Evolutionary conservation across 2,113 vertebrate species (phyloP), one percentile per base, ranked within the genome.

Genomic region (Romanogobio albipinnatus): DNA sequence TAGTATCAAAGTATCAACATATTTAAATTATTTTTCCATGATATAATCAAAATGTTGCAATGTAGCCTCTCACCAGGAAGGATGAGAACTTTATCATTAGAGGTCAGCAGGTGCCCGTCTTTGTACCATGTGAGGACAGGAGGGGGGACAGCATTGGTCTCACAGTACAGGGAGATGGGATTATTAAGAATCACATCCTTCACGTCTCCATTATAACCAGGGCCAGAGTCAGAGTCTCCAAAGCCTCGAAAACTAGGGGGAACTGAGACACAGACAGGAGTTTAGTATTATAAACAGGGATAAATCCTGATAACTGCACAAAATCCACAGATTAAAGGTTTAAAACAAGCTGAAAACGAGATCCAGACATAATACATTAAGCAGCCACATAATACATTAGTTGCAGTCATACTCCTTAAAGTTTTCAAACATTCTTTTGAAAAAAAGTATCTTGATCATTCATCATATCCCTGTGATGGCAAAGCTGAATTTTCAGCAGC

Each of bases 101-200:
- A 98, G 39, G 91, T 93, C 87, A 99, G 85, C 15, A 90, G 90
- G 0, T 80, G 91, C 9, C 96, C 95, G 51, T 99, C 96, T 90
- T 97, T 99, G 91, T 97, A 98, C 98, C 98, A 99, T 0, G 96
- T 98, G 47, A 99, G 96, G 0, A 95, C 94, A 0, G 98, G 98
- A 29, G 98, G 97, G 0, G 98, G 98, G 2, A 98, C 95, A 9
- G 98, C 98, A 0, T 94, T 98, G 81, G 96, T 97, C 89, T 99
- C 98, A 80, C 98, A 99, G 86, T 97, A 95, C 59, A 99, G 93
- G 10, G 96, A 97, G 51, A 99, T 87, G 11, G 97, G 97, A 71
- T 96, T 98, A 90, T 98, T 98, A 53, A 97, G 89, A 82, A 99
- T 94, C 76, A 99, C 98, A 39, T 98, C 96, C 89, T 95, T 97